Percentiles rank a stretch among this genome's conserved stretches.
These are phyloP conservation scores for Xiphorhynchus erythropygius DNA, from an alignment of 2,797 vertebrate genomes.

Conservation along the genomic window DNA sequence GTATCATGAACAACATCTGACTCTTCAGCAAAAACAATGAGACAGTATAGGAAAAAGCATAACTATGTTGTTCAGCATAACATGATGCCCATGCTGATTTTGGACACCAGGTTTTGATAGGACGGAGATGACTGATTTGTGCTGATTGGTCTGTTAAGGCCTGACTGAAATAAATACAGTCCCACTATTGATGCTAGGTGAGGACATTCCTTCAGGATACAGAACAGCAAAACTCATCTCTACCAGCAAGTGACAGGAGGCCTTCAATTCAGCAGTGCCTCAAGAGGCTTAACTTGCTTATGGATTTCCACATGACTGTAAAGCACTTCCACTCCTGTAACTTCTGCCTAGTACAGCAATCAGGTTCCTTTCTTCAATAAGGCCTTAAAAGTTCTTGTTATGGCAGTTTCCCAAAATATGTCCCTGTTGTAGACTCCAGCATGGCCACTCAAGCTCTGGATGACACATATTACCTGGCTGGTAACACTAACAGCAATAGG, in stretches of 20 bases:
- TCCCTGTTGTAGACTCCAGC: not conserved
- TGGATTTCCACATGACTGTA: not conserved
- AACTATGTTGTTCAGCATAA: not conserved
- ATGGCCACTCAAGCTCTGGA: not conserved
- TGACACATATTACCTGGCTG: fast-evolving
- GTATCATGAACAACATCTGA: not conserved
- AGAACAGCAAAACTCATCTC: not conserved
- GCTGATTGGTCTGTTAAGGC: not conserved
- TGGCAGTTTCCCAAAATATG: not conserved
- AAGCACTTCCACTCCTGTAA: not conserved
- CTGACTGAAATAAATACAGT: not conserved
- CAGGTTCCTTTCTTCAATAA: not conserved
- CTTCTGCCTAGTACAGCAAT: not conserved
- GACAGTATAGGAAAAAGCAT: fast-evolving
- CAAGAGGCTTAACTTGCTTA: not conserved
- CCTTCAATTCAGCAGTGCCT: not conserved
- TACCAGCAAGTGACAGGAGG: not conserved
- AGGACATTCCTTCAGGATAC: not conserved
- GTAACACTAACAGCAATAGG: not conserved
- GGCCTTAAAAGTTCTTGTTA: not conserved
- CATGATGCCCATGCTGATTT: not conserved
- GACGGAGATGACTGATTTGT: not conserved
- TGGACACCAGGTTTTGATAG: not conserved
- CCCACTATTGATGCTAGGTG: not conserved
- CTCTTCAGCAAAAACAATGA: not conserved